phyloP scores from a whole-genome alignment of 2,888 invertebrate species.

The Ophonus ardosiacus region DNA sequence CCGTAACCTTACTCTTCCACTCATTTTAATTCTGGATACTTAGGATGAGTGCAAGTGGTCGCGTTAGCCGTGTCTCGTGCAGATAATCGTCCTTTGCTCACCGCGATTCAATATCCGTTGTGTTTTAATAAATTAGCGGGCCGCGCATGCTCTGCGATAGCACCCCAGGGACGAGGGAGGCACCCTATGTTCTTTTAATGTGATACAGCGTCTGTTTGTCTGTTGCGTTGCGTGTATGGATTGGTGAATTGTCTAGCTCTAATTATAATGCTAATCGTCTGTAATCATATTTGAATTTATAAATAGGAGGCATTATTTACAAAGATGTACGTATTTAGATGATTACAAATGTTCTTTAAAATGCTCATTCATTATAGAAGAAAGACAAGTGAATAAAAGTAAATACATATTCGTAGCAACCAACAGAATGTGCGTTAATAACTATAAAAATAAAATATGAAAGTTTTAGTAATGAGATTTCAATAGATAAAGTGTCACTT shows the following conservation, averaged over 20 bases:
- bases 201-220: conserved; percentile 28
- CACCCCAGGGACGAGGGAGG: conserved; percentile 11
- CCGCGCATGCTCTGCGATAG: conserved; percentile 24
- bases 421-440: too few species aligned
- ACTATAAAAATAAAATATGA: too few species aligned
- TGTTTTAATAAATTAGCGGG: conserved; percentile 56
- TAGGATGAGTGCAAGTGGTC: conserved; percentile 41
- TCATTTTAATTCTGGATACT: conserved; percentile 60
- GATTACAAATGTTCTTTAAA: not conserved
- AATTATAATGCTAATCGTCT: conserved; percentile 7
- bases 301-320: not conserved
- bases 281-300: not conserved
- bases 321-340: not conserved
- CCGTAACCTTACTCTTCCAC: conserved; percentile 34
- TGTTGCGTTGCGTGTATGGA: conserved; percentile 13
- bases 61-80: conserved; percentile 44
- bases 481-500: too few species aligned
- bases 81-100: conserved; percentile 43
- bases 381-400: too few species aligned
- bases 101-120: conserved; percentile 50
- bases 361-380: too few species aligned
- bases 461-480: too few species aligned
- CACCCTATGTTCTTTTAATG: conserved; percentile 36
- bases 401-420: too few species aligned
- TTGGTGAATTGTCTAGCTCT: not conserved